Percentiles rank a stretch among this genome's conserved stretches.
Conservation (phyloP, 2,113 vertebrate genomes). For the Aythya baeri region DNA sequence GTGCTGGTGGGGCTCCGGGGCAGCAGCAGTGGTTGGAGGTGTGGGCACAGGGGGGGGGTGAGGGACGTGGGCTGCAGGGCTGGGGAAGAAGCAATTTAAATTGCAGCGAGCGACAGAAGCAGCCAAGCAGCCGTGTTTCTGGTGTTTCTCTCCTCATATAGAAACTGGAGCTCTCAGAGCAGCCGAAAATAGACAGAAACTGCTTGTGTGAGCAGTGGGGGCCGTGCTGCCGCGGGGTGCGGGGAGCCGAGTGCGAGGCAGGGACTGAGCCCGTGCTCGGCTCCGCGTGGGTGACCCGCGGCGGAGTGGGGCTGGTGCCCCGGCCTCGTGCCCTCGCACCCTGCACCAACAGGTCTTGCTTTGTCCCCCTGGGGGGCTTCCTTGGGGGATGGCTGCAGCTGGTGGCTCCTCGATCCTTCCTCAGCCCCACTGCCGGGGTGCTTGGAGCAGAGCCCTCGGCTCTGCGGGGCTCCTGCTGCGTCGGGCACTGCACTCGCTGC, state of each 20-base stretch:
- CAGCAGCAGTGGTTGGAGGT: not conserved
- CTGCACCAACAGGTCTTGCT: not conserved
- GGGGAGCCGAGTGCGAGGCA: not conserved
- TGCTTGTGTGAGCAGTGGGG: not conserved
- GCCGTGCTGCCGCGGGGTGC: not conserved
- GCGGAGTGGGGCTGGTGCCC: not conserved
- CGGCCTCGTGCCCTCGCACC: no score
- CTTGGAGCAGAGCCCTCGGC: not conserved
- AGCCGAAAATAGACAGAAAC: not conserved
- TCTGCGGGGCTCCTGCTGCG: not conserved
- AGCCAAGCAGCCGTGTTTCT: not conserved
- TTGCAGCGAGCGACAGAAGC: not conserved
- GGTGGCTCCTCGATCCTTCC: not conserved
- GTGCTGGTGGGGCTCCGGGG: not conserved
- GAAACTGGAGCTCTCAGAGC: not conserved
- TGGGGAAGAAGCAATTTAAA: not conserved
- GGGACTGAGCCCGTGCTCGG: not conserved
- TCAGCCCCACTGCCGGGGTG: not conserved
- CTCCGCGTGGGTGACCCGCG: not conserved
- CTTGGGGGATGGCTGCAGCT: not conserved
- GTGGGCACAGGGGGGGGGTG: not conserved
- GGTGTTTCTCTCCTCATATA: not conserved
- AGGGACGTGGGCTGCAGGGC: not conserved
- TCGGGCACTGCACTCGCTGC: accelerated
- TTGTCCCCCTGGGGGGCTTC: not conserved